phyloP scores from a whole-genome alignment of 2,888 invertebrate species.

The Diaphora mendica region DNA sequence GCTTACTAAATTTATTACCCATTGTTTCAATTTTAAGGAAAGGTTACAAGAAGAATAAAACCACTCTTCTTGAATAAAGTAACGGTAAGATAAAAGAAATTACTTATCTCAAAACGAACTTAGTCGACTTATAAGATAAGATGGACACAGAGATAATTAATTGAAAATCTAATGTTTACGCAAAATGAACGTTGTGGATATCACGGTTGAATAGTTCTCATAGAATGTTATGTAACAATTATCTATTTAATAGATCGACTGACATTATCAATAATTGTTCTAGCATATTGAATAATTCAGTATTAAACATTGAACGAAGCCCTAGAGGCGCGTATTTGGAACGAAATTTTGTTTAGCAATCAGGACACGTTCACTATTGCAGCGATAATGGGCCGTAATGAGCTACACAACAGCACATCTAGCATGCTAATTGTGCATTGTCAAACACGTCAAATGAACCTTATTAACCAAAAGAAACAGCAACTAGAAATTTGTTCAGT shows the following conservation, averaged over 20 bases:
- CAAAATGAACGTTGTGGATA: conserved; percentile 35
- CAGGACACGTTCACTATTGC: conserved; percentile 72
- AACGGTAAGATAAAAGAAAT: conserved; percentile 22
- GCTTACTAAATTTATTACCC: conserved; percentile 59
- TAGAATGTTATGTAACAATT: conserved; percentile 32
- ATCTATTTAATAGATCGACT: conserved; percentile 45
- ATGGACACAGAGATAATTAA: conserved; percentile 28
- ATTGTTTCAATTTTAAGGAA: conserved; percentile 52
- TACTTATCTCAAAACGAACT: conserved; percentile 27
- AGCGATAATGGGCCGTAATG: conserved; percentile 77
- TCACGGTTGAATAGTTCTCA: conserved; percentile 42
- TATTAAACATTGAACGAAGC: conserved; percentile 57
- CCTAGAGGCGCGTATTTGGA: conserved; percentile 60
- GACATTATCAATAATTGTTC: conserved; percentile 47
- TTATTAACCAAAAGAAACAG: conserved; percentile 63
- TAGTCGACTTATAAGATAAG: conserved; percentile 33
- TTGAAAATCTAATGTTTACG: conserved; percentile 44
- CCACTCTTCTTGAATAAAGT: neutral
- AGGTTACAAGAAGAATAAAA: neutral
- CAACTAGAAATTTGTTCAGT: conserved; percentile 12
- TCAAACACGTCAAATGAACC: conserved; percentile 61
- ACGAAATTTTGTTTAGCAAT: conserved; percentile 63
- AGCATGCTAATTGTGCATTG: conserved; percentile 70
- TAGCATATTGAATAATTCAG: conserved; percentile 63
- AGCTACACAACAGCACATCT: conserved; percentile 63